These are phyloP conservation scores for Scomber colias DNA, from an alignment of 2,113 vertebrate species.

Conservation along the genomic window DNA sequence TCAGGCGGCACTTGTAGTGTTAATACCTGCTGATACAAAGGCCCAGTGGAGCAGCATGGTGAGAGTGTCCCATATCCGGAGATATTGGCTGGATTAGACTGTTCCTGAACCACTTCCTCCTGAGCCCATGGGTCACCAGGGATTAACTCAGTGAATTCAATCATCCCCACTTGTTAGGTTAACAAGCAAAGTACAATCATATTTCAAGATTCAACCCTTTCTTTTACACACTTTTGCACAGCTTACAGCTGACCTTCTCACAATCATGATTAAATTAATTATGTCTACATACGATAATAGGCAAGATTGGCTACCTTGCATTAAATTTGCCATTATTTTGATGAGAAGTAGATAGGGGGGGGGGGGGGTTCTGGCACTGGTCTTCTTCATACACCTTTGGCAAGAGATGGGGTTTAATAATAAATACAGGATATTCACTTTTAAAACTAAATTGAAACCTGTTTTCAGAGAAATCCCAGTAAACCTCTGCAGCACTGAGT, in stretches of 20 bases:
- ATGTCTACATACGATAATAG: not conserved
- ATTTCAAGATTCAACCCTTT: slow-evolving; percentile 59
- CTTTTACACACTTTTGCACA: slow-evolving; percentile 19
- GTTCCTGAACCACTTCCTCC: slow-evolving; percentile 77
- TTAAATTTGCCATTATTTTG: not conserved
- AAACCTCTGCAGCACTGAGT: slow-evolving; percentile 22
- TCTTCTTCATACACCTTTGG: not conserved
- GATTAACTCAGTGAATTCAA: slow-evolving; percentile 84
- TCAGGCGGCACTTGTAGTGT: slow-evolving; percentile 74
- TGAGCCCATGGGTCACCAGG: slow-evolving; percentile 67
- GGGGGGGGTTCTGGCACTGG: not conserved
- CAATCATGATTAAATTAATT: too few relatives aligned
- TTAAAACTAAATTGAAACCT: slow-evolving; percentile 25
- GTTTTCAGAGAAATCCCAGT: slow-evolving; percentile 33
- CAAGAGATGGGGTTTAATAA: not conserved
- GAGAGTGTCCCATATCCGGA: slow-evolving; percentile 76
- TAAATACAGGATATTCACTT: not conserved
- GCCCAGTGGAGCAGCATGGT: slow-evolving; percentile 68
- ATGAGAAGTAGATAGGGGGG: too few relatives aligned
- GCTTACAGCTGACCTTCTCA: not conserved
- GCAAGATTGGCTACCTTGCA: not conserved
- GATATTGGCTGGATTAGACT: slow-evolving; percentile 75
- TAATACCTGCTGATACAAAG: slow-evolving; percentile 83
- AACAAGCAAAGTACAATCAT: slow-evolving; percentile 81
- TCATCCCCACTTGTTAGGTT: slow-evolving; percentile 84